These are phyloP conservation scores for Egretta garzetta DNA, from an alignment of 2,113 vertebrate genomes.

Conservation along the genomic window DNA sequence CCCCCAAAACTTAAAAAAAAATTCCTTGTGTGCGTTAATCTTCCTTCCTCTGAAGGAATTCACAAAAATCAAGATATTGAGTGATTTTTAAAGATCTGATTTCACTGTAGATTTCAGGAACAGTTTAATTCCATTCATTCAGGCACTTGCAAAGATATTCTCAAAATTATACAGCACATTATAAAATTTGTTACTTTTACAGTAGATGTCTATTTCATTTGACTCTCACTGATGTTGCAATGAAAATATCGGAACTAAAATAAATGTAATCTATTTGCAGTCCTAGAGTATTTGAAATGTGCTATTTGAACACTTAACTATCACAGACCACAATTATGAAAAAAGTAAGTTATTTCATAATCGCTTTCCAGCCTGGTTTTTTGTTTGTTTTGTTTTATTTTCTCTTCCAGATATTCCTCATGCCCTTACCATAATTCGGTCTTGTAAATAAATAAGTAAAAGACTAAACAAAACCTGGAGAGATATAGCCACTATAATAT, in stretches of 20 bases:
- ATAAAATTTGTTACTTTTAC: neutral
- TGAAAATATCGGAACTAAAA: neutral
- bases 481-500: neutral
- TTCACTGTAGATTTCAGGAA: neutral
- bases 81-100: neutral
- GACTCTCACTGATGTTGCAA: neutral
- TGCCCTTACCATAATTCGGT: neutral
- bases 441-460: neutral
- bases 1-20: neutral
- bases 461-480: neutral
- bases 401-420: neutral
- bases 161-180: neutral
- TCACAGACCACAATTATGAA: neutral
- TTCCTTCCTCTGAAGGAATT: neutral
- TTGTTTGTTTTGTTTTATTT: neutral
- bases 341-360: neutral
- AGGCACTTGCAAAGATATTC: neutral
- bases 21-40: accelerated
- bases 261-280: accelerated
- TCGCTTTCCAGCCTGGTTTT: accelerated
- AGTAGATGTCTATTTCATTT: neutral
- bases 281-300: neutral
- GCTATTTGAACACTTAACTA: neutral
- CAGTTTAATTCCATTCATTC: neutral
- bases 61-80: neutral